Base-by-base conservation (phyloP, 1,140 invertebrate genomes). In the Homalodisca vitripennis region DNA sequence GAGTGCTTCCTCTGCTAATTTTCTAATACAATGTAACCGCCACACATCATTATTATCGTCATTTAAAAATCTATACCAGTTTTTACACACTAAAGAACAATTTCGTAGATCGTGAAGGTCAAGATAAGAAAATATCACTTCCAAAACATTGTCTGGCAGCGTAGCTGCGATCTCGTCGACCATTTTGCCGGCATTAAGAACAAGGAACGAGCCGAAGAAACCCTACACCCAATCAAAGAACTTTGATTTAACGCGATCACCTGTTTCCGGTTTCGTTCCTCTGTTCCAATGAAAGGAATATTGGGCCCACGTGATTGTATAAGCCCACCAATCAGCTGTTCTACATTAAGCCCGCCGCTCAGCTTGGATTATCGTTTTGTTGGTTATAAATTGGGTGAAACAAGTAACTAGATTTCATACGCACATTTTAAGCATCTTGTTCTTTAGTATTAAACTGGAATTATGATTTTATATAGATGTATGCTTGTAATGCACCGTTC, bases 41-140 rank as follows among this genome's bases (percentile, higher is more conserved):
- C 97, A 99, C 46, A 98, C 91, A 72, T 98, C 94, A 79, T 92
- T 95, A 79, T 98, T 95, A 82, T 97, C 95, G 80, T 98, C 92
- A 78, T 89, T 92, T 32, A 99, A 82, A 79, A 94, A 91, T 77
- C 85, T 86, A 77, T 94, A 91, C 96, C 96, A 99, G 71, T 87
- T 91, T 82, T 94, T 94, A 83, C 97, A 99, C 55, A 98, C 95
- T 66, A 97, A 82, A 51, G 93, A 89, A 84, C 95, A 98, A 79
- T 90, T 92, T 75, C 88, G 83, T 57, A 99, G 80, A 77, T 98
- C 94, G 75, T 88, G 87, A 47, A 98, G 82, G 75, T 91, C 88
- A 77, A 98, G 82, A 84, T 94, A 97, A 20, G 94, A 94, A 83
- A 98, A 98, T 79, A 99, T 91, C 73, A 90, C 87, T 84, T 98